Base-by-base conservation (phyloP, 1,140 invertebrate species). In the Sminthurides bifidus region DNA sequence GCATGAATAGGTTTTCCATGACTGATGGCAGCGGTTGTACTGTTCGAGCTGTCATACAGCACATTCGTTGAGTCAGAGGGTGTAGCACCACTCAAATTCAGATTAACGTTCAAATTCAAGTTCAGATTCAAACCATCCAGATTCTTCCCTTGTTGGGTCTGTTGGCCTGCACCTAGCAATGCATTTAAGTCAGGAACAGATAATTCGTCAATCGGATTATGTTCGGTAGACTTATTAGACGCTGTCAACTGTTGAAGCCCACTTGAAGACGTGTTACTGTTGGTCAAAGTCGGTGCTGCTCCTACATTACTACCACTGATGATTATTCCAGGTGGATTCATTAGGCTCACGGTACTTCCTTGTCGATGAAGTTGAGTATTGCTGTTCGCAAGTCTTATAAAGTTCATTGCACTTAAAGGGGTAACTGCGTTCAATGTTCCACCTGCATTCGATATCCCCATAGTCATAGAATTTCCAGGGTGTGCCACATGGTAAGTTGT, bases 171-270 rank as follows among this genome's bases (percentile, higher is more conserved):
- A 4, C 41, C 30, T 31, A 60, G 26, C 29, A 60, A 50, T n/a
- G 49, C 19, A 54, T 60, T 56, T 37, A 56, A 41, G 41, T 56
- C 58, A 29, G 58, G 50, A 0, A 55, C 52, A 15, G 37, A 29
- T 6, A 60, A 37, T 40, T 56, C 52, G 33, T 51, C 52, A 4
- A 54, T 45, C 21, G n/a, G 12, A 17, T 41, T 17, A 8, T 21
- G 5, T 17, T 41, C 23, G 38, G 23, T n/a, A n/a, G n/a, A n/a
- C n/a, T 5, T 21, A 41, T 41, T 41, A 4, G 23, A 17, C 5
- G n/a, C 23, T 8, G 17, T 41, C 5, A 8, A 19, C 3, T 10
- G 17, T 21, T 24, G 30, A 4, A 4, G 14, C 27, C n/a, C 1
- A 19, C 12, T 14, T 8, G 3, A 26, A 26, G 6, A 1, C 10